Evolutionary conservation across 1,140 invertebrate genomes (phyloP), one percentile per base, ranked within the genome.

Genomic region (Olivierus martensii): DNA sequence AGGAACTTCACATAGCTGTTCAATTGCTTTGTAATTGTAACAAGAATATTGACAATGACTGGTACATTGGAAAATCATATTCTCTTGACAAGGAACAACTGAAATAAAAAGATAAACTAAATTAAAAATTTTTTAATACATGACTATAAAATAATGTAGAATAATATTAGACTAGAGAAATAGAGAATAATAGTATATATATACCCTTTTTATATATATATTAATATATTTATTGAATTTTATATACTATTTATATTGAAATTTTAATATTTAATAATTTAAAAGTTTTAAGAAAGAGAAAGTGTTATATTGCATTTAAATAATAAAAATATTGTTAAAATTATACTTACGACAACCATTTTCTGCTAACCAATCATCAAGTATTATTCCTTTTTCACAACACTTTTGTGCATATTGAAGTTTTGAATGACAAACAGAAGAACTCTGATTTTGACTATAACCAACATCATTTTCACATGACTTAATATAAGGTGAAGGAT

Each of bases 331-430:
- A 39, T n/a, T 42, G 17, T 28, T 6, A 28, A 28, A 4, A 28
- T 28, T 28, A 28, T 28, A 48, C 56, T 75, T 77, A 0, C 81
- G 79, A 60, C 82, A 80, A 14, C 82, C 46, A 50, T 77, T 66
- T 0, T 69, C 67, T 0, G 59, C 65, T 39, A 83, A 72, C 84
- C 84, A 87, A n/a, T 58, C 50, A 51, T 77, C 66, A 1, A 82
- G 65, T 61, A 84, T 87, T 1, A 87, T 69, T 12, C 79, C 81
- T 46, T 73, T 68, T 18, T 72, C 64, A 19, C 74, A 69, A 59
- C 85, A 89, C 56, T 79, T 79, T 46, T 76, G 75, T 0, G 82
- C 81, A 64, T 87, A 89, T 2, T 79, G 75, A 60, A 79, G 77
- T 4, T 87, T 67, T 1, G 75, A 69, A 11, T 70, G 65, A 62